phyloP scores from a whole-genome alignment of 1,140 invertebrate species.

The Drosophila lowei region DNA sequence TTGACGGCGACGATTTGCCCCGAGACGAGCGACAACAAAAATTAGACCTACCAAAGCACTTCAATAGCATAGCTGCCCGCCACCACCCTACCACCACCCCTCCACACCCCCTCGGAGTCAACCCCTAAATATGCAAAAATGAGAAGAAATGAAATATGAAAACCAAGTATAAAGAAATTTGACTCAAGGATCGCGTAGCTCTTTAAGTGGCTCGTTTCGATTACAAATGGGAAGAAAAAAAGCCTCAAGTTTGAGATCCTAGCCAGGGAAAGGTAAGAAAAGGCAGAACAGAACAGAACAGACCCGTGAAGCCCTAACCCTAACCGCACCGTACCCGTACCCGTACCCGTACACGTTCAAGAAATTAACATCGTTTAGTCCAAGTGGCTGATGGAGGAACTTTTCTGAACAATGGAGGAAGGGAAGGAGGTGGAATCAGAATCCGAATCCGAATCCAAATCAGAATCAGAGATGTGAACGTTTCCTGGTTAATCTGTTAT shows the following conservation, averaged over 20 bases:
- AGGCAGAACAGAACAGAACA: not conserved
- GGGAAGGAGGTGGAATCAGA: not conserved
- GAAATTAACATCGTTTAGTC: conserved; percentile 78
- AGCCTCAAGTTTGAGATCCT: conserved; percentile 61
- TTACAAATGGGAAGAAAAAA: conserved; percentile 53
- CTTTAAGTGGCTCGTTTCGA: conserved; percentile 79
- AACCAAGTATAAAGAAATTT: conserved; percentile 67
- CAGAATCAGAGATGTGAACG: conserved; percentile 24
- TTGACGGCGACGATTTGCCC: conserved; percentile 70
- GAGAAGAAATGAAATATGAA: conserved; percentile 51
- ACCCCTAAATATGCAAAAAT: conserved; percentile 68
- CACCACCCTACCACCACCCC: too few relatives aligned
- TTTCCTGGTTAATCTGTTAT: conserved; percentile 74
- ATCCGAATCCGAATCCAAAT: not conserved
- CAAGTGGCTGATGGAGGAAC: conserved; percentile 55
- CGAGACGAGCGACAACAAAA: conserved; percentile 72
- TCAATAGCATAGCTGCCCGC: conserved; percentile 21
- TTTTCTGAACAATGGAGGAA: conserved; percentile 20
- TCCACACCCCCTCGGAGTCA: conserved; percentile 17
- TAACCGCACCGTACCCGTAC: conserved; percentile 47
- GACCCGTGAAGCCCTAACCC: conserved; percentile 19
- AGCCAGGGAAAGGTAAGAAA: conserved; percentile 13
- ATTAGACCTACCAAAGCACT: conserved; percentile 64
- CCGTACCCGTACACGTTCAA: conserved; percentile 44
- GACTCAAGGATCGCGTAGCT: conserved; percentile 56